Evolutionary conservation across 1,140 invertebrate species (phyloP), one percentile per base, ranked within the genome.

Genomic region (Zaprionus davidi): DNA sequence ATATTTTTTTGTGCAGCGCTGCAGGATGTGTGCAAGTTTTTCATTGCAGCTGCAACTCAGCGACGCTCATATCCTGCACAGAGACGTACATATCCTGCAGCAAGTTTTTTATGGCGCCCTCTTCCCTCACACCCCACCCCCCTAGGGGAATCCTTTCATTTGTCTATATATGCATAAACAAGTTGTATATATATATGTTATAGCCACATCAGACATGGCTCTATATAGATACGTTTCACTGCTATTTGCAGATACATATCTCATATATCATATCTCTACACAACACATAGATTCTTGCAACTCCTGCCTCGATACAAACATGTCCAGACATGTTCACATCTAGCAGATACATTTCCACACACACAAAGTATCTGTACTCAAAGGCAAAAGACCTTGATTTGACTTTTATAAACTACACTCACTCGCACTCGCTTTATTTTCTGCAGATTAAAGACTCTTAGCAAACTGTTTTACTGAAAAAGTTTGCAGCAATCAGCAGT

Each of bases 31-130:
- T 49, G 58, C 63, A 77, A 82, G 72, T 66, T 80, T 86, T 79
- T 82, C 56, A 75, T 64, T 81, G 78, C 84, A 88, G 65, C 74
- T 80, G 81, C 73, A 78, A 71, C 46, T 58, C 65, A 65, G 55
- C 74, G 55, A 81, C 55, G 81, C 71, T 75, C 71, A 87, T 84
- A 87, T 87, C 83, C 83, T 87, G 81, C 63, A 70, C 55, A 62
- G 11, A 55, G 36, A 57, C 60, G 44, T 44, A 66, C 65, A 46
- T 53, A 67, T 72, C 64, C 78, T 71, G 71, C 20, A 34, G 38
- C 51, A 46, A 65, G 41, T 74, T 34, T 58, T 71, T 58, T 58
- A 55, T 22, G 22, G 36, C 28, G n/a, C 55, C 26, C 41, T 24
- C 34, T 22, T 31, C 13, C 26, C 22, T 20, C 2, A 22, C 22